Base-by-base conservation (phyloP, 1,140 invertebrate genomes). In the Leptinotarsa defecta region DNA sequence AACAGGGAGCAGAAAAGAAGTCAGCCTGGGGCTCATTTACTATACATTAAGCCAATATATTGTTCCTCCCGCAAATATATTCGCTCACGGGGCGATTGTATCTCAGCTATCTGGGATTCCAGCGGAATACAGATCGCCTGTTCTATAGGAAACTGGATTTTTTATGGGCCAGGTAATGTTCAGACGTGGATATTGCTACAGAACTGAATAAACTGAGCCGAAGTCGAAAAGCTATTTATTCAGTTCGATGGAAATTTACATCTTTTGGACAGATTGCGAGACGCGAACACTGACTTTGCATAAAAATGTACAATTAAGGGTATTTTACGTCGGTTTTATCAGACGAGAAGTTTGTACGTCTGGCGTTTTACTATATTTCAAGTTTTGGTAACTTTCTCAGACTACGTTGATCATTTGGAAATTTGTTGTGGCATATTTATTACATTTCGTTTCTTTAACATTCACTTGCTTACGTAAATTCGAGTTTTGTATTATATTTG, bases 41-140 rank as follows among this genome's bases (percentile, higher is more conserved):
- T 81, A 80, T 80, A 81, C 80, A 81, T 81, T 81, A 80, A 81
- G 79, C 77, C 78, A 75, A 81, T 81, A 80, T 81, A 81, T 81
- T 81, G 80, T 81, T 81, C 76, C 78, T 77, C 76, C 68, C 72
- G 75, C 73, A 75, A 79, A 81, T 81, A 79, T 80, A 81, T 81
- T 80, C 80, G 76, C 78, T 76, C 73, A 73, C 78, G 67, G 80
- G 75, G 64, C 80, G 80, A 80, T 79, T 81, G 80, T 81, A 81
- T 81, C 80, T 81, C 78, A 80, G 78, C 79, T 77, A 78, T 80
- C 79, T 78, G 73, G 79, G 79, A 80, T 80, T 78, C 77, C 73
- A 62, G 43, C 74, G 68, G 79, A 77, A 80, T 80, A 80, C 79
- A 80, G 79, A 80, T 80, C 76, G 79, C 79, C 79, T 80, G 73